Evolutionary conservation across 2,888 invertebrate genomes (phyloP).

Genomic region (Drosophila pseudotalamancana): DNA sequence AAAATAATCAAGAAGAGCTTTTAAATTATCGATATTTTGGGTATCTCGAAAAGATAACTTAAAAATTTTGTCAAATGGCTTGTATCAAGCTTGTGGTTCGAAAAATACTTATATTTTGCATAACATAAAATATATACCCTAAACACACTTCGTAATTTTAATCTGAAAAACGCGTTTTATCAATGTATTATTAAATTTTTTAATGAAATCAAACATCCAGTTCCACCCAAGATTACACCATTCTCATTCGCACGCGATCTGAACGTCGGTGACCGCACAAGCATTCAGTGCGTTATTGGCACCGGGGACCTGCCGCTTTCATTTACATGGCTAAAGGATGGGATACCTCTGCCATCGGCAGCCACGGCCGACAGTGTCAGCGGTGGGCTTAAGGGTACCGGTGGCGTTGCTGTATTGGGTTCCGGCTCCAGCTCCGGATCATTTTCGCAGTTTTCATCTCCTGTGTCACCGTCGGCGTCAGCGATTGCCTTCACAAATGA

Average conservation of each 20-base stretch:
- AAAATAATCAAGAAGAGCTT: no score
- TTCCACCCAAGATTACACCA: constrained; percentile 88
- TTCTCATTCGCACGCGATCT: constrained; percentile 88
- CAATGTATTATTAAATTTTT: constrained; percentile 4
- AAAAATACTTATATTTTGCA: not conserved
- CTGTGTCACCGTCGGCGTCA: constrained; percentile 36
- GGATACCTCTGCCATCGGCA: constrained; percentile 84
- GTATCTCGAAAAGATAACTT: no score
- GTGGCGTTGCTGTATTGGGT: constrained; percentile 73
- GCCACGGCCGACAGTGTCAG: constrained; percentile 62
- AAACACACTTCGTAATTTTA: not conserved
- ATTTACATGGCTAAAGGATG: constrained; percentile 88
- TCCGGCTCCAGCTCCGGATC: constrained; percentile 46
- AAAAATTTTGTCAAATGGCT: no score
- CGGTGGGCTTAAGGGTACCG: constrained; percentile 80
- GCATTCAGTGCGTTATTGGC: constrained; percentile 87
- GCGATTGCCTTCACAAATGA: constrained; percentile 30
- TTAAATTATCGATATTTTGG: no score
- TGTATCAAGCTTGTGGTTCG: not conserved
- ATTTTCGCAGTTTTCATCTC: constrained; percentile 45
- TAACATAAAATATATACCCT: not conserved
- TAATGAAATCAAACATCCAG: constrained; percentile 79
- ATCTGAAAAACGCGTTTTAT: not conserved
- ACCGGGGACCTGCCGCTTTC: constrained; percentile 88
- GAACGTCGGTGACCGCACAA: constrained; percentile 87